These are phyloP conservation scores for Equus quagga DNA, from an alignment of 2,113 vertebrate species.

Conservation along the genomic window DNA sequence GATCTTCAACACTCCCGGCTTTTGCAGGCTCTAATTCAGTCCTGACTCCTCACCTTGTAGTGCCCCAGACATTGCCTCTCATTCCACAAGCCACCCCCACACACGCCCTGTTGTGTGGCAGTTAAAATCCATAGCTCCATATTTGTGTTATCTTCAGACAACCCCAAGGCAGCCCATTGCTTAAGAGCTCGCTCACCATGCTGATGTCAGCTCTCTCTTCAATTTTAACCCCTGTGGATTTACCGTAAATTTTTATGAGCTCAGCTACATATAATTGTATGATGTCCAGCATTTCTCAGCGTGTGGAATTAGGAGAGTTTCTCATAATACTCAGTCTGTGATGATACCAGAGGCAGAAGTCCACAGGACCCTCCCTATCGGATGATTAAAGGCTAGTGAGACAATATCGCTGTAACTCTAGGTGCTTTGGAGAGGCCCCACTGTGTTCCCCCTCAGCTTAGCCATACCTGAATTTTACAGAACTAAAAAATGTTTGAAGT, in stretches of 20 bases:
- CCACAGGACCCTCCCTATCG: neutral
- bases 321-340: neutral
- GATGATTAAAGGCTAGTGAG: neutral
- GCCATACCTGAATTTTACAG: neutral
- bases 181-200: neutral
- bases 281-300: neutral
- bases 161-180: neutral
- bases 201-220: neutral
- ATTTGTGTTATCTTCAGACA: neutral
- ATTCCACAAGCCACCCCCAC: neutral
- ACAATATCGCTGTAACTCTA: neutral
- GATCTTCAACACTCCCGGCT: neutral
- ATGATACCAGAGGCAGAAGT: neutral
- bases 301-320: neutral
- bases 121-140: neutral
- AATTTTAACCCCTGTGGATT: neutral
- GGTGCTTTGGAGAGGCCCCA: neutral
- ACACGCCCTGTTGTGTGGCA: neutral
- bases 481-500: neutral
- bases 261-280: neutral
- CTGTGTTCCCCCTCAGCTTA: neutral
- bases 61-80: neutral
- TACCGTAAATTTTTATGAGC: slow-evolving; percentile 16
- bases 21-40: neutral
- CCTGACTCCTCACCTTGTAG: neutral